A percentile compares a stretch with the other conserved stretches of the same genome.
phyloP scores from a whole-genome alignment of 2,797 vertebrate genomes.

The Cirrhinus molitorella region DNA sequence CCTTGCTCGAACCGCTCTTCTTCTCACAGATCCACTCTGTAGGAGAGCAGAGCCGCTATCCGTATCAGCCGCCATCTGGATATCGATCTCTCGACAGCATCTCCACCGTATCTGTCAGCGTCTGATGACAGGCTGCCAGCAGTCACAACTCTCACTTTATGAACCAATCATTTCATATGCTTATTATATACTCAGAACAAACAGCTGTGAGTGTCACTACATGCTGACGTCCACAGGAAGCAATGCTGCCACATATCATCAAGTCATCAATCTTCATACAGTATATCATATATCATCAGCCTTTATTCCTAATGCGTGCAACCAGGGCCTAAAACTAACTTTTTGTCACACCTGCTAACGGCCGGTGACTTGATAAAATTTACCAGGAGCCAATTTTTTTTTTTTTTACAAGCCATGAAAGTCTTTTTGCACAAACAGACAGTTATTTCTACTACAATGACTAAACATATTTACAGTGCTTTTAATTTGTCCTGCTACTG shows the following conservation, averaged over 20 bases:
- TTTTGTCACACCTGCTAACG: too few relatives aligned
- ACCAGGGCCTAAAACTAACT: too few relatives aligned
- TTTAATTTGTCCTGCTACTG: too few relatives aligned
- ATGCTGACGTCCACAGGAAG: not conserved
- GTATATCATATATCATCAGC: too few relatives aligned
- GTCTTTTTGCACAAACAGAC: too few relatives aligned
- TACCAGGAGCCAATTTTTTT: too few relatives aligned
- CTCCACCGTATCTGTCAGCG: conserved; percentile 69
- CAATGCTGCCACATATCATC: not conserved
- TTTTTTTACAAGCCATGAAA: too few relatives aligned
- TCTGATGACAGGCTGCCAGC: conserved; percentile 58
- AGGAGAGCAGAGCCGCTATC: conserved; percentile 63
- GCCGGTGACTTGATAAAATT: too few relatives aligned
- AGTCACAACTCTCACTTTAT: conserved; percentile 36
- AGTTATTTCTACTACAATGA: too few relatives aligned
- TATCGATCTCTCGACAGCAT: conserved; percentile 74
- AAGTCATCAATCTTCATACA: too few relatives aligned
- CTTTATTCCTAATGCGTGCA: not conserved
- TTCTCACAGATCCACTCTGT: conserved; percentile 49
- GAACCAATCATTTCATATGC: conserved; percentile 25
- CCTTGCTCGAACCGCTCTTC: conserved; percentile 44
- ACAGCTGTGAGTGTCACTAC: not conserved
- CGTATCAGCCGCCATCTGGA: conserved; percentile 66
- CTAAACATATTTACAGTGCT: too few relatives aligned
- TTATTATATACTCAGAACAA: conserved; percentile 21